Evolutionary conservation across 2,113 vertebrate species (phyloP).

Genomic region (Cathartes aura): DNA sequence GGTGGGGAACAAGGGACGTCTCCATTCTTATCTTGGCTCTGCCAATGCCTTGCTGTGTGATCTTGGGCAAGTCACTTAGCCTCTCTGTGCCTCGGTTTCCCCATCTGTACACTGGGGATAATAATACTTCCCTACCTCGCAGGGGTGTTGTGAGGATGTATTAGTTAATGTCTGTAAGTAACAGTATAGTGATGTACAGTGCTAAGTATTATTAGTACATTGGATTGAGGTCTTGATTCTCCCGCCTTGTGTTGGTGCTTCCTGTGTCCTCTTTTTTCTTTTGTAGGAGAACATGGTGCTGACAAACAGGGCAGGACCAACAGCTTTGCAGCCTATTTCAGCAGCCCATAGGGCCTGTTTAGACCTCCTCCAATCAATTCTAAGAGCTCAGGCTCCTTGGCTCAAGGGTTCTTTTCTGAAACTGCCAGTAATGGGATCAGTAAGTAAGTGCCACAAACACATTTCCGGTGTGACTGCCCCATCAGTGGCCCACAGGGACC

Average conservation of each 20-base stretch:
- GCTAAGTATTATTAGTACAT: slow-evolving; percentile 57
- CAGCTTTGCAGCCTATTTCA: not conserved
- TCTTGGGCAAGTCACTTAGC: slow-evolving; percentile 17
- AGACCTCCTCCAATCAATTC: not conserved
- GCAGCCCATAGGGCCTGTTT: not conserved
- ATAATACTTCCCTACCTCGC: slow-evolving; percentile 63
- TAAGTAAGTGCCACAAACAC: not conserved
- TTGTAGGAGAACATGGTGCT: not conserved
- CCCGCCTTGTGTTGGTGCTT: slow-evolving; percentile 26
- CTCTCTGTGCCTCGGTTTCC: slow-evolving; percentile 59
- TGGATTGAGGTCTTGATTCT: slow-evolving; percentile 57
- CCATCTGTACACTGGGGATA: slow-evolving; percentile 23
- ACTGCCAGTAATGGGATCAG: not conserved
- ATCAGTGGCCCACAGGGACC: not conserved
- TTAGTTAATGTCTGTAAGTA: slow-evolving; percentile 63
- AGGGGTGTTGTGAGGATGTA: slow-evolving; percentile 73
- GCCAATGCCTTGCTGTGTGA: slow-evolving; percentile 5
- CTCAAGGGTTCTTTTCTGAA: not conserved
- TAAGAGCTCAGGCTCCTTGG: not conserved
- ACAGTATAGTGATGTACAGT: slow-evolving; percentile 62
- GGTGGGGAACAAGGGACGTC: not conserved
- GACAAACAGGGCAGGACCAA: not conserved
- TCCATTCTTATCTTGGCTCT: slow-evolving; percentile 6
- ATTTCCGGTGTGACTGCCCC: not conserved
- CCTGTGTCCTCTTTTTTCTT: slow-evolving; percentile 30